phyloP scores from a whole-genome alignment of 2,113 vertebrate species.

The Engystomops pustulosus region DNA sequence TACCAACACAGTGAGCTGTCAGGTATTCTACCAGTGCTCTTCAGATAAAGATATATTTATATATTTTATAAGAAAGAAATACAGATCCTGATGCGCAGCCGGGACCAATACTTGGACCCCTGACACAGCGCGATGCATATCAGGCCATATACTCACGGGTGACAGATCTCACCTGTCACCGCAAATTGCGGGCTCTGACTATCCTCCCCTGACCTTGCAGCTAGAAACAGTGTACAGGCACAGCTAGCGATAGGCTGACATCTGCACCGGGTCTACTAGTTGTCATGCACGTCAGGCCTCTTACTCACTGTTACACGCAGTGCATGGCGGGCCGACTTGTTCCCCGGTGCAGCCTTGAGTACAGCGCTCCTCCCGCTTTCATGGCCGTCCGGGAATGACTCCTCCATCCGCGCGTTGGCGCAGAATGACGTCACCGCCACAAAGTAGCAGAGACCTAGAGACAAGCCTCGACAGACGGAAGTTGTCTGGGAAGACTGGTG shows the following conservation, averaged over 20 bases:
- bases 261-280: neutral
- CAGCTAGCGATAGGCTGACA: neutral
- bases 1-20: too few species aligned
- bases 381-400: slow-evolving; percentile 49
- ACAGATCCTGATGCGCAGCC: too few species aligned
- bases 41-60: too few species aligned
- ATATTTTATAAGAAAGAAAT: too few species aligned
- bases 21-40: too few species aligned
- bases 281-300: neutral
- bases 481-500: neutral
- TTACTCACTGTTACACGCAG: slow-evolving; percentile 39
- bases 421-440: slow-evolving; percentile 49
- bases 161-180: too few species aligned
- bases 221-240: neutral
- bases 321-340: slow-evolving; percentile 13
- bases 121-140: too few species aligned
- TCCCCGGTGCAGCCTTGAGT: slow-evolving; percentile 32
- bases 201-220: slow-evolving; percentile 34
- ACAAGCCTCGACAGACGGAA: slow-evolving; percentile 21
- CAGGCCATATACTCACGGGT: too few species aligned
- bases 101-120: too few species aligned
- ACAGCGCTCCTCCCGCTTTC: slow-evolving; percentile 44
- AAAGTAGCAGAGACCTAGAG: slow-evolving; percentile 24
- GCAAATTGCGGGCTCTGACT: too few species aligned
- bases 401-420: slow-evolving; percentile 49